phyloP scores from a whole-genome alignment of 35 echinoderm and acorn worm genomes.

The Ptychodera flava region DNA sequence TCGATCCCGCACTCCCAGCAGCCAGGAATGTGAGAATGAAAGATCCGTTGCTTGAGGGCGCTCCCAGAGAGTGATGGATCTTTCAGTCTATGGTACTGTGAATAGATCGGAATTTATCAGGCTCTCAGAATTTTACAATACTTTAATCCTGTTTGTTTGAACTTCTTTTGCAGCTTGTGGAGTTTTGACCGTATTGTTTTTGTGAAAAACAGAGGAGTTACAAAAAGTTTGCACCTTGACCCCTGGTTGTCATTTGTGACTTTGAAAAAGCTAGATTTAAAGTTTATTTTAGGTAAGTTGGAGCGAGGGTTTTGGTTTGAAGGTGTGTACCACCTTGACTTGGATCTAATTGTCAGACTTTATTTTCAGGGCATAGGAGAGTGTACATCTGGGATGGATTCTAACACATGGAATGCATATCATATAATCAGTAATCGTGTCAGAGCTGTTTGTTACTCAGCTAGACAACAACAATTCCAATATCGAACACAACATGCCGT shows the following conservation, averaged over 20 bases:
- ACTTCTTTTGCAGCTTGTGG: too few relatives aligned
- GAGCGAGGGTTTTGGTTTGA: neutral
- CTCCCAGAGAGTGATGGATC: too few relatives aligned
- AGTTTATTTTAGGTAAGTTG: neutral
- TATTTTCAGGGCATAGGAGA: constrained; percentile 69
- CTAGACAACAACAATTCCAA: constrained; percentile 93
- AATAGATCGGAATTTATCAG: too few relatives aligned
- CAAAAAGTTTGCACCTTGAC: too few relatives aligned
- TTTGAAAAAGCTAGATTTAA: neutral
- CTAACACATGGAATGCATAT: constrained; percentile 96
- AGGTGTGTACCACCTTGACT: neutral
- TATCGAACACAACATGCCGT: constrained; percentile 80
- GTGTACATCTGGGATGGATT: constrained; percentile 85
- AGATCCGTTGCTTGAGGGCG: too few relatives aligned
- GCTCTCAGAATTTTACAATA: too few relatives aligned
- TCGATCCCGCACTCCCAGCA: too few relatives aligned
- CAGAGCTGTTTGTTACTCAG: constrained; percentile 85
- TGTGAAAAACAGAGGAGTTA: too few relatives aligned
- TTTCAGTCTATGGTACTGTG: too few relatives aligned
- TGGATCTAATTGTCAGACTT: neutral
- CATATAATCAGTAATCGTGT: constrained; percentile 90
- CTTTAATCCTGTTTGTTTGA: too few relatives aligned
- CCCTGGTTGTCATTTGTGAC: neutral
- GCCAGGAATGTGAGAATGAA: too few relatives aligned
- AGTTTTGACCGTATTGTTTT: too few relatives aligned